A percentile compares a stretch with the other conserved stretches of the same genome.
These are phyloP conservation scores for Anas platyrhynchos DNA, from an alignment of 2,113 vertebrate genomes.

Conservation along the genomic window DNA sequence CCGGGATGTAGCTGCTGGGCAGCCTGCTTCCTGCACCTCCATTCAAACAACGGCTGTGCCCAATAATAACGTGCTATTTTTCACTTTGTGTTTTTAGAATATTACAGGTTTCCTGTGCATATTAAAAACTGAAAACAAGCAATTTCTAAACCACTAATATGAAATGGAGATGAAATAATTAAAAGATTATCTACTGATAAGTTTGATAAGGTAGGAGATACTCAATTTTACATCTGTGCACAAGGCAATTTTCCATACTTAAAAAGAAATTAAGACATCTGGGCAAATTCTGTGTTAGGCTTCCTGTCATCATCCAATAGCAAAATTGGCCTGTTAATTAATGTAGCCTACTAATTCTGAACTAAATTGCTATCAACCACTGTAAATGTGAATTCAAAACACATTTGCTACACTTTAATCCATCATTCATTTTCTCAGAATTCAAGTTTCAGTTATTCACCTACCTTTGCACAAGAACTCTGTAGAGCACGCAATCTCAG, in stretches of 20 bases:
- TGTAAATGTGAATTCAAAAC: neutral
- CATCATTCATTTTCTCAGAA: neutral
- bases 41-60: neutral
- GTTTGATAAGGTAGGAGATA: neutral
- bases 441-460: neutral
- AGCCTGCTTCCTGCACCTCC: neutral
- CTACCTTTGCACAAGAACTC: neutral
- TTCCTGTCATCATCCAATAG: neutral
- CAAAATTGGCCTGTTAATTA: neutral
- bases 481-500: neutral
- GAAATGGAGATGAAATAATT: neutral
- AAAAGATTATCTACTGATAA: neutral
- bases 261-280: neutral
- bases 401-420: neutral
- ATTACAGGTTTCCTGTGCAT: neutral
- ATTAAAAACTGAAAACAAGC: neutral
- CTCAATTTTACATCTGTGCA: neutral
- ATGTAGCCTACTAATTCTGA: neutral
- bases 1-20: neutral
- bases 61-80: neutral
- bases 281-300: accelerated
- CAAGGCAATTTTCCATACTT: neutral
- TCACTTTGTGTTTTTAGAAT: neutral
- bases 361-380: neutral
- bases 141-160: neutral